Percentiles rank a stretch among this genome's conserved stretches.
These are phyloP conservation scores for Platichthys stellatus DNA, from an alignment of 2,113 vertebrate species.

Conservation along the genomic window DNA sequence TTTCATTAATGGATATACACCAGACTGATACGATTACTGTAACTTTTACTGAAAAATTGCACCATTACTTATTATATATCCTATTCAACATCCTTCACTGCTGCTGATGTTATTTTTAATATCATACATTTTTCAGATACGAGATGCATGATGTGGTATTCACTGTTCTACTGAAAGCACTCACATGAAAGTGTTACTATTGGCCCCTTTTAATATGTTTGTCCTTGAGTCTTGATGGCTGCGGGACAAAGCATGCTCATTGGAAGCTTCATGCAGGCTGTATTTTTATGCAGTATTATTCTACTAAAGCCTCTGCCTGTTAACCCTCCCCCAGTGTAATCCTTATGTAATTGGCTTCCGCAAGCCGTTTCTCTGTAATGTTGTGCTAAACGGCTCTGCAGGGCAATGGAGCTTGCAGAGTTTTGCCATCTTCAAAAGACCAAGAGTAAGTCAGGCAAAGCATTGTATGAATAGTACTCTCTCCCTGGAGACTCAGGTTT, in stretches of 20 bases:
- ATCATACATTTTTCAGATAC: too few species aligned
- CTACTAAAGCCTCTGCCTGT: conserved; percentile 44
- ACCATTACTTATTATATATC: neutral
- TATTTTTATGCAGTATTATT: conserved; percentile 58
- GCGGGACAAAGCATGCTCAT: conserved; percentile 12
- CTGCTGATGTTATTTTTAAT: neutral
- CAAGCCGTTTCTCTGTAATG: conserved; percentile 48
- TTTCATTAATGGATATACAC: neutral
- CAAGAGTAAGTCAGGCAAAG: conserved; percentile 36
- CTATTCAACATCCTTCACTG: neutral
- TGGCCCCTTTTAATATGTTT: conserved; percentile 23
- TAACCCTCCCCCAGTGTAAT: conserved; percentile 61
- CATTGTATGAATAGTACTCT: conserved; percentile 43
- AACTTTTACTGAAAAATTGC: neutral
- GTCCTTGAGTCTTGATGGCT: conserved; percentile 12
- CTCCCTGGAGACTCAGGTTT: conserved; percentile 38
- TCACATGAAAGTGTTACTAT: neutral
- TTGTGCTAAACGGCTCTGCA: conserved; percentile 60
- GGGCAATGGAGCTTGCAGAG: conserved; percentile 46
- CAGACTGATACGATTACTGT: neutral
- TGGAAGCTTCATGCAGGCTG: conserved; percentile 33
- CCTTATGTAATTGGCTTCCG: conserved; percentile 63
- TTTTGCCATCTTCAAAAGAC: conserved; percentile 38
- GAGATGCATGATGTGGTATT: neutral
- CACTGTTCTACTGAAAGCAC: neutral